Conservation (phyloP, 2,888 invertebrate species). For the Tenthredo distinguenda region DNA sequence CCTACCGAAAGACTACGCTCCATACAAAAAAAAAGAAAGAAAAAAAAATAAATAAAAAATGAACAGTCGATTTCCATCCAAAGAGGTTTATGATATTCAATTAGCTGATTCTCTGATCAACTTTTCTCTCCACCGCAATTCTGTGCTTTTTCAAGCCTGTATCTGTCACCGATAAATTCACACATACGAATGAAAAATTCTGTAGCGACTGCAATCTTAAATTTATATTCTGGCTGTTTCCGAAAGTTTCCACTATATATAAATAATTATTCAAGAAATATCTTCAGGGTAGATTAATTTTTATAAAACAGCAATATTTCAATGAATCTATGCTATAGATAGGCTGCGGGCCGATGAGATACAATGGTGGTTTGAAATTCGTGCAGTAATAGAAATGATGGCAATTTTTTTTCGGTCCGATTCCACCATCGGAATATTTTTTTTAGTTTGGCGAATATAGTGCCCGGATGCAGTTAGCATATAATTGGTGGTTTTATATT, state of each 20-base stretch:
- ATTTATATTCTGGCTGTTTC: neutral
- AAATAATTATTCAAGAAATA: neutral
- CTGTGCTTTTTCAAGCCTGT: neutral
- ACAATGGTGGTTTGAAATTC: neutral
- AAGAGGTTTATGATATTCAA: neutral
- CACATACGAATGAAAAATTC: neutral
- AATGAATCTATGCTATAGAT: neutral
- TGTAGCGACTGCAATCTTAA: neutral
- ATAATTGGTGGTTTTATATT: neutral
- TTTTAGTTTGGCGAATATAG: neutral
- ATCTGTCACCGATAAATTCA: neutral
- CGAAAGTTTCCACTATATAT: neutral
- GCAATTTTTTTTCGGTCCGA: neutral
- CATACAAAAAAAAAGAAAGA: neutral
- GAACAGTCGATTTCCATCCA: neutral
- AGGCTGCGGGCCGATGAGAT: neutral
- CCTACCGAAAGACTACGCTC: neutral
- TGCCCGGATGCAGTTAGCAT: neutral
- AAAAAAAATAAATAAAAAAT: neutral
- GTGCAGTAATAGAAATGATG: neutral
- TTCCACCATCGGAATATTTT: neutral
- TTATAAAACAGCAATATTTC: neutral
- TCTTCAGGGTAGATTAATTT: neutral
- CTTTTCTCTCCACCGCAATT: neutral
- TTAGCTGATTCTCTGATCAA: neutral